Evolutionary conservation across 2,888 invertebrate genomes (phyloP).

Genomic region (Plagiodera versicolora): DNA sequence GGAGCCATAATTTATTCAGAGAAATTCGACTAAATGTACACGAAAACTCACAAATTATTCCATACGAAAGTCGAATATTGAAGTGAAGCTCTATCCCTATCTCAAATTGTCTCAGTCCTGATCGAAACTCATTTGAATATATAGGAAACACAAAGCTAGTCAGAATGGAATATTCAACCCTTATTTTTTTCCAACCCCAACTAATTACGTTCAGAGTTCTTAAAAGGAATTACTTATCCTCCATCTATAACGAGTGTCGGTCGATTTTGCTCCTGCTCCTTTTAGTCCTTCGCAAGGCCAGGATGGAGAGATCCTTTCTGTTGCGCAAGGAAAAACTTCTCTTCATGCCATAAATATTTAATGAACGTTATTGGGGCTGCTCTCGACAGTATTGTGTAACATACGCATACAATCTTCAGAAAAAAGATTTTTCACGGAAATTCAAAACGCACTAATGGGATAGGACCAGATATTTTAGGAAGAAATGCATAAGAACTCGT

Average conservation of each 20-base stretch:
- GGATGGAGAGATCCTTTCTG: constrained; percentile 21
- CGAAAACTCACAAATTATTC: too few species aligned
- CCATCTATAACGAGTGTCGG: constrained; percentile 45
- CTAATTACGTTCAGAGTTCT: constrained; percentile 72
- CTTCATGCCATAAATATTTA: constrained; percentile 40
- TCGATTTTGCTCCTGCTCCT: constrained; percentile 28
- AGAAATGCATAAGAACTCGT: too few species aligned
- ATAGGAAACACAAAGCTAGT: constrained; percentile 27
- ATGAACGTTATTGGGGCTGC: constrained; percentile 36
- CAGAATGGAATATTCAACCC: constrained; percentile 57
- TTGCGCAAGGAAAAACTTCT: constrained; percentile 32
- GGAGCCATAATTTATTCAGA: too few species aligned
- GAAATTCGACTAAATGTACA: too few species aligned
- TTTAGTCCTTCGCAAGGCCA: constrained; percentile 9
- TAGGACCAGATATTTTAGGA: too few species aligned
- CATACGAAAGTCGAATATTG: too few species aligned
- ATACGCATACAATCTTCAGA: constrained; percentile 20
- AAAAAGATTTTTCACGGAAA: too few species aligned
- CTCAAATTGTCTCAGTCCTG: background rate
- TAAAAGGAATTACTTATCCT: constrained; percentile 71
- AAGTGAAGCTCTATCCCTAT: background rate
- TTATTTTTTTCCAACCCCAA: constrained; percentile 60
- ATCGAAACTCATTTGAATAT: constrained; percentile 22
- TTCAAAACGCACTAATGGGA: too few species aligned
- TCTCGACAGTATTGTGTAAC: constrained; percentile 25